Evolutionary conservation across 2,888 invertebrate genomes (phyloP).

Genomic region (Cantharis rufa): DNA sequence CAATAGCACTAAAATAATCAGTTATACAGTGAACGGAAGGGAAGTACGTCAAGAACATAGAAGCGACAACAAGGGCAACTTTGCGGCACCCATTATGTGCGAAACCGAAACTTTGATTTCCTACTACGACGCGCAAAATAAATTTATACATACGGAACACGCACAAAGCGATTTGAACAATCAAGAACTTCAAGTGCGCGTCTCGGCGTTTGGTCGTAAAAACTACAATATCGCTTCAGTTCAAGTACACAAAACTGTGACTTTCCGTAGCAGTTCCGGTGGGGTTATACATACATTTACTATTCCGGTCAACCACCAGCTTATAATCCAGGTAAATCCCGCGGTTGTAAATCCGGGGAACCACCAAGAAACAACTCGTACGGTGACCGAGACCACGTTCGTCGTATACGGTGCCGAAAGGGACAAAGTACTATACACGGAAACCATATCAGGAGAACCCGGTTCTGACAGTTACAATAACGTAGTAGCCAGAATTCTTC

Average conservation of each 20-base stretch:
- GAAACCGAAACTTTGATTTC: slow-evolving; percentile 13
- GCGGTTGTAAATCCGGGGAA: background rate
- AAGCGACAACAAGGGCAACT: background rate
- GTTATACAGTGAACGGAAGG: slow-evolving; percentile 8
- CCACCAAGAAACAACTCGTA: background rate
- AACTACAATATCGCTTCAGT: background rate
- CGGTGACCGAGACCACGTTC: slow-evolving; percentile 15
- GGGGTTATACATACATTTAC: slow-evolving; percentile 4
- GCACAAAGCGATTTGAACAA: slow-evolving; percentile 5
- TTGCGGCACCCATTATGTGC: background rate
- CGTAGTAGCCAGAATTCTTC: slow-evolving; percentile 1
- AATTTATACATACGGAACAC: slow-evolving; percentile 5
- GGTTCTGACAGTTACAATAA: slow-evolving; percentile 15
- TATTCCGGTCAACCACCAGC: background rate
- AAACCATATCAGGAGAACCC: slow-evolving; percentile 16
- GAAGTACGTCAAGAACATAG: slow-evolving; percentile 3
- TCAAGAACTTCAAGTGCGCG: background rate
- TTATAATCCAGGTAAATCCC: background rate
- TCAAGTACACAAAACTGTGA: slow-evolving; percentile 12
- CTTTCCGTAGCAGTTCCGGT: slow-evolving; percentile 8
- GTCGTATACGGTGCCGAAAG: slow-evolving; percentile 17
- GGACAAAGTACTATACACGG: background rate
- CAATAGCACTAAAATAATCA: slow-evolving; percentile 13
- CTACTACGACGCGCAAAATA: background rate
- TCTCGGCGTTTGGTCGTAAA: background rate